phyloP scores from a whole-genome alignment of 2,797 vertebrate species.

The Clarias laeviceps region DNA sequence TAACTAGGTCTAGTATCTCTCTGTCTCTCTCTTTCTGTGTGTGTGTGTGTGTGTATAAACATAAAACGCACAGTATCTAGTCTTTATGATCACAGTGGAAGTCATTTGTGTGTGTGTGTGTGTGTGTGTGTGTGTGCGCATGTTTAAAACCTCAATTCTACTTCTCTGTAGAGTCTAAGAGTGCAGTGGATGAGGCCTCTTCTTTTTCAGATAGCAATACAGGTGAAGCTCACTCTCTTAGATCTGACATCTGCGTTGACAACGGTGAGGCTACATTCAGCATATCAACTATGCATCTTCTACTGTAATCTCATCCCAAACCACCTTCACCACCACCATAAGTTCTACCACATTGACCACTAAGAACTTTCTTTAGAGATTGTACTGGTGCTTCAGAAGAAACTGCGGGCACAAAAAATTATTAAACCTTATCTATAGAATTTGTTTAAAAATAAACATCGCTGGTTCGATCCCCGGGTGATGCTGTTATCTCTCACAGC shows the following conservation, averaged over 20 bases:
- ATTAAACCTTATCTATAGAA: too few relatives aligned
- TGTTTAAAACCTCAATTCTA: slow-evolving; percentile 25
- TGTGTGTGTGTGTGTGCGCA: slow-evolving; percentile 31
- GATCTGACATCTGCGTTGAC: slow-evolving; percentile 91
- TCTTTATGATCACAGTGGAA: background rate
- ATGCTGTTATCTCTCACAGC: too few relatives aligned
- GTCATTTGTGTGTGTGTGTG: background rate
- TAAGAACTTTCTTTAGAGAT: background rate
- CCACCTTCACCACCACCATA: background rate
- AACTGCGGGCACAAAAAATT: too few relatives aligned
- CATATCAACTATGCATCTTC: background rate
- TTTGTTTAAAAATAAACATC: too few relatives aligned
- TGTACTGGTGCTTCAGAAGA: too few relatives aligned
- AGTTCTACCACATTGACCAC: background rate
- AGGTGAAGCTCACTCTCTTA: slow-evolving; percentile 85
- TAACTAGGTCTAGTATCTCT: background rate
- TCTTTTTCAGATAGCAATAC: slow-evolving; percentile 89
- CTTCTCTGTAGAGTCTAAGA: slow-evolving; percentile 72
- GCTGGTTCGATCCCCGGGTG: too few relatives aligned
- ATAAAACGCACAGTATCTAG: too few relatives aligned
- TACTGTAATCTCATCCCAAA: background rate
- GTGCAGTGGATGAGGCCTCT: slow-evolving; percentile 79
- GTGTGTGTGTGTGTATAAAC: background rate
- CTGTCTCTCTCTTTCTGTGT: too few relatives aligned
- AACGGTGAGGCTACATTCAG: slow-evolving; percentile 80